Evolutionary conservation across 2,888 invertebrate species (phyloP).

Genomic region (Archips crataeganus): DNA sequence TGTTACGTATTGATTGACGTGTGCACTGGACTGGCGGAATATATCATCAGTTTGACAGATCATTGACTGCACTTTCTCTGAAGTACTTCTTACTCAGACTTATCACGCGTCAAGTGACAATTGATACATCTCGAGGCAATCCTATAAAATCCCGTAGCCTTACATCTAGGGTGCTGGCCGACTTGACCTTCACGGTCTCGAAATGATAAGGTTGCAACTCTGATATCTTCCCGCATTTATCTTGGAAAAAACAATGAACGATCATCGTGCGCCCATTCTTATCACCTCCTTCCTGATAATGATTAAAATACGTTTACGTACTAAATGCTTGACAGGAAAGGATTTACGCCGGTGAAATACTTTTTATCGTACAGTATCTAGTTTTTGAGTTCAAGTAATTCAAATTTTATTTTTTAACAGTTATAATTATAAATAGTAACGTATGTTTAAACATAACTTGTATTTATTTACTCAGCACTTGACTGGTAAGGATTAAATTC

Average conservation of each 20-base stretch:
- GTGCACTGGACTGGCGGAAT: constrained; percentile 14
- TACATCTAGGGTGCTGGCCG: constrained; percentile 55
- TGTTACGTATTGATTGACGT: constrained; percentile 22
- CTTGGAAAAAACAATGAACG: constrained; percentile 62
- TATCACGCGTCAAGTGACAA: constrained; percentile 30
- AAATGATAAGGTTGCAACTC: constrained; percentile 73
- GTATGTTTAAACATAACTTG: no score
- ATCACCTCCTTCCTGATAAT: constrained; percentile 76
- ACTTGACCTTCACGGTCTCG: constrained; percentile 67
- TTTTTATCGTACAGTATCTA: constrained; percentile 32
- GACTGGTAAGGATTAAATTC: constrained; percentile 54
- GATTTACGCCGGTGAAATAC: background rate
- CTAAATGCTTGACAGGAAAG: constrained; percentile 61
- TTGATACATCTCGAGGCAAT: constrained; percentile 56
- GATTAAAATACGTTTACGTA: constrained; percentile 76
- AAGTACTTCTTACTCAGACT: constrained; percentile 4
- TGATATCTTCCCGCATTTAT: constrained; percentile 64
- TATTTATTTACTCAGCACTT: background rate
- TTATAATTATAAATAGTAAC: no score
- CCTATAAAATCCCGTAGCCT: constrained; percentile 61
- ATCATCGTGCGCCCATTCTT: constrained; percentile 75
- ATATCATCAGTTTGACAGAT: constrained; percentile 25
- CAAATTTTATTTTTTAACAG: no score
- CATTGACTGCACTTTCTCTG: constrained; percentile 20
- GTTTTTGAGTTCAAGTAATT: background rate